These are phyloP conservation scores for Orthonyx spaldingii DNA, from an alignment of 2,113 vertebrate genomes.

Conservation along the genomic window DNA sequence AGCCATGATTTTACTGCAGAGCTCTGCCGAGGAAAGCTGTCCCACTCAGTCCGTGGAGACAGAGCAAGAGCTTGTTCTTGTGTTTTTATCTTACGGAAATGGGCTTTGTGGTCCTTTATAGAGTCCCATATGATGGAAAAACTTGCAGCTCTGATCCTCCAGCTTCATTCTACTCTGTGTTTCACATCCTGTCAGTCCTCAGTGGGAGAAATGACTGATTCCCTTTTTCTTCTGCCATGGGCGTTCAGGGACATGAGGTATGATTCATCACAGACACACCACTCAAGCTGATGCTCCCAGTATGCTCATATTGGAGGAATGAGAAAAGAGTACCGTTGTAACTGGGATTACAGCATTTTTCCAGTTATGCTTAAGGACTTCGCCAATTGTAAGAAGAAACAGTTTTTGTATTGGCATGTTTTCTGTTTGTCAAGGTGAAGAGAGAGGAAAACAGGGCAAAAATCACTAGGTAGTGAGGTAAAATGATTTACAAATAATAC, in stretches of 20 bases:
- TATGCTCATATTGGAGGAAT: rapidly evolving
- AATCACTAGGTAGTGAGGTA: neutral
- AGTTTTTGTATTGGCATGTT: neutral
- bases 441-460: neutral
- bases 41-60: neutral
- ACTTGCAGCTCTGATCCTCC: neutral
- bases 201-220: neutral
- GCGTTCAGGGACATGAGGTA: neutral
- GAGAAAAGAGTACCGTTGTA: neutral
- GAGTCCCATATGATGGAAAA: neutral
- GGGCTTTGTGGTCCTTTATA: neutral
- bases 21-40: neutral
- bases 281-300: neutral
- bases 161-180: neutral
- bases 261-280: neutral
- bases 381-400: neutral
- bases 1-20: neutral
- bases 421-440: neutral
- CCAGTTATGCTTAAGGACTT: neutral
- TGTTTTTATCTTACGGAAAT: neutral
- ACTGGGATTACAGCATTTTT: neutral
- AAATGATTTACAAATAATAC: neutral
- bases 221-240: neutral
- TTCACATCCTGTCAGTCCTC: neutral
- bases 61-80: neutral